Base-by-base conservation (phyloP, 2,888 invertebrate species). In the Congeria kusceri region DNA sequence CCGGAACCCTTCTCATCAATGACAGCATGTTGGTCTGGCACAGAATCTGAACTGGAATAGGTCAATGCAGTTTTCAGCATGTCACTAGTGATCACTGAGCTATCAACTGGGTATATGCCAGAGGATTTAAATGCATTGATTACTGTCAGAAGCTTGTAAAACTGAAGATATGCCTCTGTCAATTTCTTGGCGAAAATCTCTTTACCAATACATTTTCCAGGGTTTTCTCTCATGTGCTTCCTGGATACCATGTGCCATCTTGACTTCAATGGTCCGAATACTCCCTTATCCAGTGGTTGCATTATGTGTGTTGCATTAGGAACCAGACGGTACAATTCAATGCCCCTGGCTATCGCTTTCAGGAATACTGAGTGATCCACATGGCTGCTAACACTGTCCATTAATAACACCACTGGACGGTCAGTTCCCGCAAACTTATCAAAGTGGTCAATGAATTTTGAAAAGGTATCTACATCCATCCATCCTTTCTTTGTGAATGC, bases 251-350 rank as follows among this genome's bases (percentile, higher is more conserved):
- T n/a, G n/a, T n/a, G n/a, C n/a, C n/a, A n/a, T n/a, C n/a, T n/a
- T n/a, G n/a, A n/a, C n/a, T n/a, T n/a, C n/a, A n/a, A n/a, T n/a
- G n/a, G n/a, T n/a, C n/a, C n/a, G n/a, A n/a, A n/a, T n/a, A 80
- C 77, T 20, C 77, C 77, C 49, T 77, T 76, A 47, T 83, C 77
- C 18, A 83, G 32, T 7, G 77, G 77, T 46, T 83, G 83, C 80
- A 83, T 83, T 15, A 83, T 18, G 53, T 83, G 83, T 15, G 74
- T 80, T 0, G 77, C 77, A 80, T 83, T 77, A 11, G 76, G 69
- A 9, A 79, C 63, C n/a, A 20, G 76, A 46, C 28, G 1, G 49
- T 80, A 83, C 23, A 83, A 28, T 44, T 83, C 83, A 5, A 77
- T 77, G 5, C 64, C 46, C 72, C 68, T 29, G 53, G 66, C 15